Base-by-base conservation (phyloP, 2,888 invertebrate species). In the Eulithis testata region DNA sequence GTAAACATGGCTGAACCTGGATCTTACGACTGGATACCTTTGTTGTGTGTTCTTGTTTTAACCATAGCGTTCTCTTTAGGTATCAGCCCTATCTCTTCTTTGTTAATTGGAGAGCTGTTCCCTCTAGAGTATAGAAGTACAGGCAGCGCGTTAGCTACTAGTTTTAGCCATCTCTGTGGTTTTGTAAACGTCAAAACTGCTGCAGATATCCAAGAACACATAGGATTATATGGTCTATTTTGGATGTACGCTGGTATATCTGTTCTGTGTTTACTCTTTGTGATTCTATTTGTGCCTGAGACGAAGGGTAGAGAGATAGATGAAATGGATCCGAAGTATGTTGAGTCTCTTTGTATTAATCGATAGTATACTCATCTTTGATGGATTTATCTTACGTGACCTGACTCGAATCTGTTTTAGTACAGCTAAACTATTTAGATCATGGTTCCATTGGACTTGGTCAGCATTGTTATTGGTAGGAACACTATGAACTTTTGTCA, bases 281-380 rank as follows among this genome's bases (percentile, higher is more conserved):
- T 98, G 0, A 95, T 96, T 11, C 94, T 96, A 70, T 96, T 96
- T 79, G 97, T 98, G 4, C 98, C 98, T 0, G 98, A 98, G 90
- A 98, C 98, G 7, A 98, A 97, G 84, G 98, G 98, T 2, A 95
- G 96, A 68, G 97, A 97, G 79, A 94, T 98, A 74, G 97, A 97
- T 80, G 97, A 98, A 87, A 97, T 98, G 95, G 96, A 96, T 80
- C 95, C 96, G 3, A 95, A 95, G 70, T 95, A 95, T 76, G 94
- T 94, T 0, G 93, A 93, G 79, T 93, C 94, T 8, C 83, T 94
- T 61, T 93, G 93, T 80, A 93, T 94, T 69, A 94, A 94, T 77
- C 94, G 93, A 90, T 94, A 92, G 86, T 85, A 75, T 74, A 73
- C 12, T 27, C 43, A 11, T 58, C 45, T 64, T 61, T 65, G 63